phyloP scores from a whole-genome alignment of 37 sponge, comb jelly and placozoan species.

The Sycon ciliatum region DNA sequence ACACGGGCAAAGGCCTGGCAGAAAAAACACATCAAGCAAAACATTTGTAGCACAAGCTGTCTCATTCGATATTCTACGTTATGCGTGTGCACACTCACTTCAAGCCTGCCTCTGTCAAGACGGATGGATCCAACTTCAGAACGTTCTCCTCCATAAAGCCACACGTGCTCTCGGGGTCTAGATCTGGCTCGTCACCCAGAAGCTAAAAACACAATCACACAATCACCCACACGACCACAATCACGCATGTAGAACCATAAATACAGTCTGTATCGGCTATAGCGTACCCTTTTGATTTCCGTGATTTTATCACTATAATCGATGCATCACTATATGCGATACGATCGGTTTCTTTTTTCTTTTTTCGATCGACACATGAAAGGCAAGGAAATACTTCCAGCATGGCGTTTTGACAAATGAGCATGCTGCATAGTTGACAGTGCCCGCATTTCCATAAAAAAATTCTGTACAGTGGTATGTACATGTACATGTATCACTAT shows the following conservation, averaged over 20 bases:
- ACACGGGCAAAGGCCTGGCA: background rate
- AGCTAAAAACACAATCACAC: conserved; percentile 33
- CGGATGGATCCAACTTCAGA: conserved; percentile 51
- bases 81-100: too few species aligned
- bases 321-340: too few species aligned
- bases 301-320: too few species aligned
- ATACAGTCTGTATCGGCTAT: too few species aligned
- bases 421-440: too few species aligned
- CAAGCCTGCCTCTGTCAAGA: conserved; percentile 74
- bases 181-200: conserved; percentile 73
- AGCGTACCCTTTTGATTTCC: too few species aligned
- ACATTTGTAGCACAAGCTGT: background rate
- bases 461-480: background rate
- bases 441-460: too few species aligned
- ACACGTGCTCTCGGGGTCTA: conserved; percentile 65
- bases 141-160: conserved; percentile 70
- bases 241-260: background rate
- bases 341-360: too few species aligned
- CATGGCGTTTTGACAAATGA: too few species aligned
- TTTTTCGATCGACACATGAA: too few species aligned
- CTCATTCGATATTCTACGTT: background rate
- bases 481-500: too few species aligned
- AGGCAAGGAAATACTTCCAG: too few species aligned
- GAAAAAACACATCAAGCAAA: background rate
- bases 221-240: background rate